Evolutionary conservation across 2,888 invertebrate genomes (phyloP), one percentile per base, ranked within the genome.

Genomic region (Troides oblongomaculatus): DNA sequence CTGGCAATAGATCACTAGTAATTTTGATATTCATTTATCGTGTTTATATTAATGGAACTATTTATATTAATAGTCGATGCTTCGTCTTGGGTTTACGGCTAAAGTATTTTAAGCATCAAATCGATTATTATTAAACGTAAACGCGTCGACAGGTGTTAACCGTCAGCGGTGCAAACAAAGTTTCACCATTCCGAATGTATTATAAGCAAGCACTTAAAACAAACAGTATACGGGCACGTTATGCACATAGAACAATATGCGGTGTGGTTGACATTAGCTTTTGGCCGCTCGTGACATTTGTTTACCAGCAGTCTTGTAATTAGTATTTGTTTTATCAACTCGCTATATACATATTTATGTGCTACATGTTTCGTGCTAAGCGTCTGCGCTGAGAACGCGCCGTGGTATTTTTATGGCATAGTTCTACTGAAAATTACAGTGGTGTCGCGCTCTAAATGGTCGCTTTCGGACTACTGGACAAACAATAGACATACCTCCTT

Each of bases 101-200:
- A 53, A 30, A 17, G 17, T 59, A 50, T 50, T 46, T 39, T 21
- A 23, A 50, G 43, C 23, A 36, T 21, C n/a, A 43, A 25, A 23
- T 68, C 60, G 60, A 64, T 64, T 64, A 61, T 64, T 66, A 70
- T 64, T 70, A 68, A 64, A 68, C 64, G 64, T 69, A 62, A 62
- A 61, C 66, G 36, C 64, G 66, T 84, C 80, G 79, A 79, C 82
- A 76, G 76, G 74, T 82, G 84, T 82, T 83, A 84, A 81, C 81
- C 86, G 87, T 85, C 84, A 79, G 80, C 76, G 79, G 81, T 80
- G 84, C 86, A 85, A 86, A 86, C 84, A 83, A 76, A 84, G 82
- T 84, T 81, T 80, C 79, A 81, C 84, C 84, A 84, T 83, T 84
- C 81, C 82, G 80, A 81, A 83, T 69, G 73, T 69, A 74, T 72